Percentiles rank a stretch among this genome's conserved stretches.
These are phyloP conservation scores for Melieria omissa DNA, from an alignment of 2,888 invertebrate genomes.

Conservation along the genomic window DNA sequence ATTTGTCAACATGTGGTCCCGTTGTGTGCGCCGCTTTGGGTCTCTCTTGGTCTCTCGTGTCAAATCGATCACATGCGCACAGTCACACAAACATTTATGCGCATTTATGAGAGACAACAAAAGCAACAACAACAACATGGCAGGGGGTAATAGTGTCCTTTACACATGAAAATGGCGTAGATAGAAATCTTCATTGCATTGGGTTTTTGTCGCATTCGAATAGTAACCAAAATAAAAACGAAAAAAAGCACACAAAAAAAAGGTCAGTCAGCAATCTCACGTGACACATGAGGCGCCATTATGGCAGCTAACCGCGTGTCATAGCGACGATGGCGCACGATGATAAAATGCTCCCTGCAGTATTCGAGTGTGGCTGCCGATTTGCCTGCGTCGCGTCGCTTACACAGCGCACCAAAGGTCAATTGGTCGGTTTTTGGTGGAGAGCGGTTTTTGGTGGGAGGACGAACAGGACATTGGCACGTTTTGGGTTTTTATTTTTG, in stretches of 20 bases:
- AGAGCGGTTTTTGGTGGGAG: not conserved
- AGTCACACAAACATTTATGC: conserved; percentile 16
- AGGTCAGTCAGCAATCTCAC: not conserved
- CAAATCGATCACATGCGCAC: conserved; percentile 15
- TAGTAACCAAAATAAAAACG: not conserved
- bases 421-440: conserved; percentile 23
- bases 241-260: not conserved
- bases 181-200: conserved; percentile 29
- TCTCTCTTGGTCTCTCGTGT: not conserved
- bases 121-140: conserved; percentile 9
- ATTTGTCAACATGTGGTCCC: conserved; percentile 27
- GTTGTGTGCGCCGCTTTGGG: conserved; percentile 23
- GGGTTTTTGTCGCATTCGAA: conserved; percentile 4
- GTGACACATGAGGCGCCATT: conserved; percentile 16
- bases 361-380: no score
- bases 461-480: not conserved
- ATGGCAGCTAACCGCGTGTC: not conserved
- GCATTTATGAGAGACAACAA: not conserved
- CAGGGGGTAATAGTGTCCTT: conserved; percentile 8
- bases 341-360: no score
- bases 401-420: conserved; percentile 4
- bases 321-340: no score
- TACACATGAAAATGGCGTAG: conserved; percentile 1
- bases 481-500: not conserved
- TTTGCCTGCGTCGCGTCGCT: not conserved